phyloP scores from a whole-genome alignment of 1,140 invertebrate species.

The Vollenhovia emeryi region DNA sequence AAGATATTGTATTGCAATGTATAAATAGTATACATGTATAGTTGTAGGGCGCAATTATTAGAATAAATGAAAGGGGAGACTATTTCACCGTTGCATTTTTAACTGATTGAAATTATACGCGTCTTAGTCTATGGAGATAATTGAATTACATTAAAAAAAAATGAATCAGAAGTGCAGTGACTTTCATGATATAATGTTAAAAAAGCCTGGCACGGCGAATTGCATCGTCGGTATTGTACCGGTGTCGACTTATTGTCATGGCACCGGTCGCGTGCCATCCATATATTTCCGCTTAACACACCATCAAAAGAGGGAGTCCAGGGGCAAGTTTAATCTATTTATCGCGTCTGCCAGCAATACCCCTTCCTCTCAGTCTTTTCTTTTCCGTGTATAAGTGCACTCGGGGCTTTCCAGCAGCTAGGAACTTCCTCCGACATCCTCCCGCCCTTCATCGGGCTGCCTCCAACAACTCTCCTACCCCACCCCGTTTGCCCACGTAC shows the following conservation, averaged over 20 bases:
- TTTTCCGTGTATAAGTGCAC: slow-evolving; percentile 50
- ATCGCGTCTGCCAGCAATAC: slow-evolving; percentile 66
- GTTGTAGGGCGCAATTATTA: neutral
- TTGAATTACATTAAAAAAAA: neutral
- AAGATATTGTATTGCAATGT: slow-evolving; percentile 10
- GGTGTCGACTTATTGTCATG: slow-evolving; percentile 47
- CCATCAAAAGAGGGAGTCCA: slow-evolving; percentile 70
- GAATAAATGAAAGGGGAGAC: neutral
- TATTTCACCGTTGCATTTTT: neutral
- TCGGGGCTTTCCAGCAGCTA: slow-evolving; percentile 36
- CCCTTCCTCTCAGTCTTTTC: neutral
- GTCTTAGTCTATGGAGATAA: neutral
- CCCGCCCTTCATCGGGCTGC: slow-evolving; percentile 4
- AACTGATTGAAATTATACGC: neutral
- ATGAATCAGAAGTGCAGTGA: neutral
- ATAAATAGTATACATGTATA: slow-evolving; percentile 8
- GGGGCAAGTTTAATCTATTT: slow-evolving; percentile 80
- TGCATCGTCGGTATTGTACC: slow-evolving; percentile 20
- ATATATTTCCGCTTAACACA: slow-evolving; percentile 79
- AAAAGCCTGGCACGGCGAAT: slow-evolving; percentile 29
- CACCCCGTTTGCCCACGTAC: neutral
- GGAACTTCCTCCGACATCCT: slow-evolving; percentile 39
- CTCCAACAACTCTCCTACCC: slow-evolving; percentile 2
- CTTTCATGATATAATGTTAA: neutral
- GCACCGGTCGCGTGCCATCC: slow-evolving; percentile 76